phyloP scores from a whole-genome alignment of 2,888 invertebrate genomes.

The Drosophila mayaguana region DNA sequence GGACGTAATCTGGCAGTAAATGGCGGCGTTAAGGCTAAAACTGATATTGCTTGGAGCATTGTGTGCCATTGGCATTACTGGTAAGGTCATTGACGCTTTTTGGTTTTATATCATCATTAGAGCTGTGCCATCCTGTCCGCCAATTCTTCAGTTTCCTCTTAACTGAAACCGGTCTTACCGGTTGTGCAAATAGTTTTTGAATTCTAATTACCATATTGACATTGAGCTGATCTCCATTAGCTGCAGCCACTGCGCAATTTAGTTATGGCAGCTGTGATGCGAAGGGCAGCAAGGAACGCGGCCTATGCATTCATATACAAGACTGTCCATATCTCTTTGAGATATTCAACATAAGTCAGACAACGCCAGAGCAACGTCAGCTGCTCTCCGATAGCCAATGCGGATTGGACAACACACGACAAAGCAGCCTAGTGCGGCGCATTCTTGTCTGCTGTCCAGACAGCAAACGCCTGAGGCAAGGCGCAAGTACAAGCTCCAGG shows the following conservation, averaged over 20 bases:
- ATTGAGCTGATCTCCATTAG: conserved; percentile 16
- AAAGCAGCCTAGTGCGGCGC: conserved; percentile 62
- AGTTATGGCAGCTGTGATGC: conserved; percentile 75
- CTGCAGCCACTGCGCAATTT: conserved; percentile 38
- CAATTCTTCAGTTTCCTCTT: background rate
- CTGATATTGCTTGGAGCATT: conserved; percentile 28
- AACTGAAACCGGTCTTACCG: conserved; percentile 47
- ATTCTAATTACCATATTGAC: conserved; percentile 18
- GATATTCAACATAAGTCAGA: conserved; percentile 48
- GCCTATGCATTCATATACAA: conserved; percentile 74
- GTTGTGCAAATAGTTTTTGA: conserved; percentile 35
- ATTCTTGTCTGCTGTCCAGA: conserved; percentile 87
- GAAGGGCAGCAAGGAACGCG: conserved; percentile 64
- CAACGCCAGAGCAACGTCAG: conserved; percentile 45
- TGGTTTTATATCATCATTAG: background rate
- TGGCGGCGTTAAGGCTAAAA: conserved; percentile 28
- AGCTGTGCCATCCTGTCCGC: background rate
- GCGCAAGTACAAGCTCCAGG: background rate
- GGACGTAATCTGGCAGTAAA: conserved; percentile 22
- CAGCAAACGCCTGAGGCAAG: conserved; percentile 25
- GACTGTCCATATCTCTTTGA: conserved; percentile 69
- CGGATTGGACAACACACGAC: conserved; percentile 86
- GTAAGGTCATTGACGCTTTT: conserved; percentile 32
- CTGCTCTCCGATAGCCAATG: conserved; percentile 87
- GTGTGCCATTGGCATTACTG: conserved; percentile 29